Conservation (phyloP, 2,888 invertebrate genomes). For the Drosophila lacicola region DNA sequence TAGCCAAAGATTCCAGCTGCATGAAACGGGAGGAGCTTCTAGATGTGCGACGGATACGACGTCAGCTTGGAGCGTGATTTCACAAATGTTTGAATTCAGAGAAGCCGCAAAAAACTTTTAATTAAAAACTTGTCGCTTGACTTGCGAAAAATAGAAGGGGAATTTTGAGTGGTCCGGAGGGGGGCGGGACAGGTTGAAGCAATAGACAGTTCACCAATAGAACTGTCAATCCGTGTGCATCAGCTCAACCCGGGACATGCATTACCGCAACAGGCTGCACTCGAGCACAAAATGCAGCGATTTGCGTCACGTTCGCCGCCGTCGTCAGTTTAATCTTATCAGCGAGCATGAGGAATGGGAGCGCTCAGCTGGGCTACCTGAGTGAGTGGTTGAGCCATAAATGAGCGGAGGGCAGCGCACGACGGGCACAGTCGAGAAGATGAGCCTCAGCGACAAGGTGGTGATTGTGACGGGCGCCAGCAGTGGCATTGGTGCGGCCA, state of each 20-base stretch:
- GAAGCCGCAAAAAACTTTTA: conserved; percentile 71
- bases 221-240: not conserved
- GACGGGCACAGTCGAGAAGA: conserved; percentile 50
- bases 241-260: conserved; percentile 16
- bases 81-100: conserved; percentile 70
- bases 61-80: conserved; percentile 65
- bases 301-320: conserved; percentile 35
- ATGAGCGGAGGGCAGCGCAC: conserved; percentile 14
- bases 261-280: conserved; percentile 34
- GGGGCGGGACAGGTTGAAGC: not conserved
- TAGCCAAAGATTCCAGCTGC: conserved; percentile 2
- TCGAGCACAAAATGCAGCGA: conserved; percentile 18
- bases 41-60: conserved; percentile 4
- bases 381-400: conserved; percentile 22
- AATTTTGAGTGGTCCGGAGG: no score
- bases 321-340: conserved; percentile 45
- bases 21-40: conserved; percentile 19
- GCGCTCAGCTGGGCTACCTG: no score
- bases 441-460: conserved; percentile 84
- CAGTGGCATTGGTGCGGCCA: conserved; percentile 91
- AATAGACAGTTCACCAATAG: not conserved
- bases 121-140: conserved; percentile 74
- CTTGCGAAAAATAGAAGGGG: conserved; percentile 28
- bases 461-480: conserved; percentile 89
- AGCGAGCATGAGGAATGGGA: not conserved